Base-by-base conservation (phyloP, 2,113 vertebrate species). In the Aptenodytes patagonicus region DNA sequence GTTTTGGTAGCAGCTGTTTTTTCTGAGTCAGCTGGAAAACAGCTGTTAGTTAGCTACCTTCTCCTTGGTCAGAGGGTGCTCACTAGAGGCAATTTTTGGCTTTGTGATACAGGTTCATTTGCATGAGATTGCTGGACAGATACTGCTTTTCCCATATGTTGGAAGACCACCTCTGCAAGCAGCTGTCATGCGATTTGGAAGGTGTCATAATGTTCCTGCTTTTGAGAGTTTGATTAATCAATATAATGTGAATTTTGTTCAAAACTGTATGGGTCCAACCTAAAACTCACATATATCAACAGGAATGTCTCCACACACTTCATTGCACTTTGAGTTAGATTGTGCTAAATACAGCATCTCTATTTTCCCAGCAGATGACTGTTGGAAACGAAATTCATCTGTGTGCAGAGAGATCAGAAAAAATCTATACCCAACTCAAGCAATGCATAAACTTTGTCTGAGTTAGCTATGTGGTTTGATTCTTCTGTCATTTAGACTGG, bases 11-110 rank as follows among this genome's bases (percentile, higher is more conserved):
- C 94, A 95, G 94, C 91, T 97, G 93, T 55, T 95, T 95, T 60
- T 68, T 95, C 93, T 91, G 96, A 97, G 93, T 96, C 91, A 95
- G 89, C 89, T 96, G 94, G 78, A 96, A 94, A 91, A 42, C 94
- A 90, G 89, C 96, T 97, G 95, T 85, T 40, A 32, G 44, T 28
- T 31, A 51, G 42, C 61, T 73, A 62, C 91, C 73, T 87, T 93
- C 89, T 82, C 90, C 75, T 73, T 52, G 55, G 42, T 31, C 76
- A 54, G 58, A 80, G 65, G 57, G 72, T 89, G 80, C 77, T 95
- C 87, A 34, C 61, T 42, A 38, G 78, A 85, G 81, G 55, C 66
- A 83, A 0, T 28, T 79, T 66, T 92, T 93, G 91, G 87, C 69
- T 90, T 77, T 61, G 55, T 46, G 40, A 58, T n/a, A 51, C 16